phyloP scores from a whole-genome alignment of 1,140 invertebrate genomes.

The Bombyx mandarina region DNA sequence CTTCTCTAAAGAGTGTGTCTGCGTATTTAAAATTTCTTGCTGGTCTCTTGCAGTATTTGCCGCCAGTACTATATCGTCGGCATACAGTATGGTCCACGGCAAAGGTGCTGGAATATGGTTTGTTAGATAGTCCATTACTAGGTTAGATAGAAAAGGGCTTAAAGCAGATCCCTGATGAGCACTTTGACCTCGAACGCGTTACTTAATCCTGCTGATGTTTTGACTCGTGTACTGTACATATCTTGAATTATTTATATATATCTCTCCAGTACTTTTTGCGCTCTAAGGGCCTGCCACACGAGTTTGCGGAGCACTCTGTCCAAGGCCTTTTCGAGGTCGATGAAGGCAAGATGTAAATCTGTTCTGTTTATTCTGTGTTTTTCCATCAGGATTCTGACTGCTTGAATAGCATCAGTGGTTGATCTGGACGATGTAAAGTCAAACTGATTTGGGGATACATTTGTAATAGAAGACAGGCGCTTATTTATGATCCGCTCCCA shows the following conservation, averaged over 20 bases:
- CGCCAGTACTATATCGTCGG: conserved; percentile 11
- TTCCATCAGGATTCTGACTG: conserved; percentile 18
- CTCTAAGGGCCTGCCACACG: conserved; percentile 16
- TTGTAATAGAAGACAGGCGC: too few relatives aligned
- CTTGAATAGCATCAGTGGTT: conserved; percentile 15
- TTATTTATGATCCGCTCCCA: background rate
- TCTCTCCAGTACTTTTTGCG: conserved; percentile 9
- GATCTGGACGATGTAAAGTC: conserved; percentile 8
- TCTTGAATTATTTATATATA: conserved; percentile 16
- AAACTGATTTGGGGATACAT: conserved; percentile 10
- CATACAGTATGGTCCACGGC: conserved; percentile 12
- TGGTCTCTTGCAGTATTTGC: conserved; percentile 1
- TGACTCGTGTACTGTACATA: conserved; percentile 18
- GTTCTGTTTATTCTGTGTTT: conserved; percentile 11
- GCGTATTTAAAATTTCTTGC: conserved; percentile 2
- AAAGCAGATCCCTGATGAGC: conserved; percentile 17
- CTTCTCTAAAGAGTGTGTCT: conserved; percentile 5
- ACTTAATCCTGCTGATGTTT: conserved; percentile 11
- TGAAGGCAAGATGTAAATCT: conserved; percentile 17
- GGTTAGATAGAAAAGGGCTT: conserved; percentile 15
- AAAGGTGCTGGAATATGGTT: background rate
- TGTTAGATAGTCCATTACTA: conserved; percentile 12
- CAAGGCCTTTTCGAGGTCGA: conserved; percentile 23
- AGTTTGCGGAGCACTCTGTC: conserved; percentile 13
- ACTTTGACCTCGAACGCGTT: conserved; percentile 15